Percentiles rank a stretch among this genome's conserved stretches.
Conservation (phyloP, 2,888 invertebrate species). For the Euclidia mi region DNA sequence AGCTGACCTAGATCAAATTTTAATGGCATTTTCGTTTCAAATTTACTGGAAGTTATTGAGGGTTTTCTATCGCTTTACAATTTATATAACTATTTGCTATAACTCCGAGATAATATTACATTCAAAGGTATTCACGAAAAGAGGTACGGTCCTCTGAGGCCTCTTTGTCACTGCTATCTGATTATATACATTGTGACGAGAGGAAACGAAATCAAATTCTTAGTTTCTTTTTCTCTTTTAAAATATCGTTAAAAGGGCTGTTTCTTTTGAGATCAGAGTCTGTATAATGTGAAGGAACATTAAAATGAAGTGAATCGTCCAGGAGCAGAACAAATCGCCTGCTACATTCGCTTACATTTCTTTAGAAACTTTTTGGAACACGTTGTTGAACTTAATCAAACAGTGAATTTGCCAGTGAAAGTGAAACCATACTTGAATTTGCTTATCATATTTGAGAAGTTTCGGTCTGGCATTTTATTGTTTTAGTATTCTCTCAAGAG, state of each 20-base stretch:
- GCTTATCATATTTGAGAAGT: not conserved
- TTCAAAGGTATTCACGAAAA: slow-evolving; percentile 1
- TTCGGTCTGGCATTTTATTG: no score
- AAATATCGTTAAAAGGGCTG: not conserved
- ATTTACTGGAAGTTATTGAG: slow-evolving; percentile 8
- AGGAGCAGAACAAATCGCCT: not conserved
- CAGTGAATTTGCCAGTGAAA: no score
- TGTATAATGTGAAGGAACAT: slow-evolving; percentile 2
- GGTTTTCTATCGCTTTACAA: slow-evolving; percentile 1
- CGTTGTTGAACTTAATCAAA: not conserved
- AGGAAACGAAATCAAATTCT: not conserved
- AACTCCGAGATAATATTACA: not conserved
- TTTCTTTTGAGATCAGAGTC: not conserved
- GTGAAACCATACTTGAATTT: not conserved
- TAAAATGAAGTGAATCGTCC: slow-evolving; percentile 5
- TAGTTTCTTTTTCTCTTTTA: not conserved
- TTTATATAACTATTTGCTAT: not conserved
- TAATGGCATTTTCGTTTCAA: slow-evolving; percentile 1
- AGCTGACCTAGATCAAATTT: slow-evolving; percentile 3
- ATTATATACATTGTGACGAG: slow-evolving; percentile 7
- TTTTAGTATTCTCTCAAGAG: no score
- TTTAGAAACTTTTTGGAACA: slow-evolving; percentile 1
- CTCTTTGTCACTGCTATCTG: slow-evolving; percentile 12
- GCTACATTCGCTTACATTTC: not conserved
- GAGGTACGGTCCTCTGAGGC: not conserved